Evolutionary conservation across 2,888 invertebrate species (phyloP).

Genomic region (Leptinotarsa rubiginosa): DNA sequence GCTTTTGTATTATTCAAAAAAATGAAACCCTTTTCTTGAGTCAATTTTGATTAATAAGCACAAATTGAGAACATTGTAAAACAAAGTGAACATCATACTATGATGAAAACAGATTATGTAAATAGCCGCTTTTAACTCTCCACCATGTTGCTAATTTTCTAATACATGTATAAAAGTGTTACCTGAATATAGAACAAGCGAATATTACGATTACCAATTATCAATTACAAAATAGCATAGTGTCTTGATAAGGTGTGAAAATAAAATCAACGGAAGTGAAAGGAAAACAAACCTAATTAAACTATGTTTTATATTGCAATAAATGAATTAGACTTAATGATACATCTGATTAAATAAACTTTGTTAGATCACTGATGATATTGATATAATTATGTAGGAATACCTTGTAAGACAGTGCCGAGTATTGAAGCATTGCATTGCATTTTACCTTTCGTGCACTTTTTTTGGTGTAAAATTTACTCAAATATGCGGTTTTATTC

Average conservation of each 20-base stretch:
- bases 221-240: constrained; percentile 32
- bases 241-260: constrained; percentile 35
- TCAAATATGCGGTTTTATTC: too few species aligned
- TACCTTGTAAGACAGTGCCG: background rate
- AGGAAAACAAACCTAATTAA: constrained; percentile 29
- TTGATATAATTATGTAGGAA: background rate
- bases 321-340: constrained; percentile 16
- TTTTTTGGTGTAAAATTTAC: too few species aligned
- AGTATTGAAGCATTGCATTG: too few species aligned
- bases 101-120: background rate
- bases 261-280: constrained; percentile 36
- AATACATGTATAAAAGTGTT: background rate
- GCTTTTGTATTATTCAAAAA: too few species aligned
- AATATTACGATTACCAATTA: constrained; percentile 16
- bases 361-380: constrained; percentile 19
- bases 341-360: constrained; percentile 2
- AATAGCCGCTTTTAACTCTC: background rate
- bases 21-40: too few species aligned
- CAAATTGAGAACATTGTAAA: too few species aligned
- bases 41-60: too few species aligned
- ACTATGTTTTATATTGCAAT: constrained; percentile 31
- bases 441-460: too few species aligned
- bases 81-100: too few species aligned
- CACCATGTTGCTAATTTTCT: background rate
- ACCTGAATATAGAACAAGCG: constrained; percentile 3